Evolutionary conservation across 2,888 invertebrate species (phyloP).

Genomic region (Glyphotaelius pellucidus): DNA sequence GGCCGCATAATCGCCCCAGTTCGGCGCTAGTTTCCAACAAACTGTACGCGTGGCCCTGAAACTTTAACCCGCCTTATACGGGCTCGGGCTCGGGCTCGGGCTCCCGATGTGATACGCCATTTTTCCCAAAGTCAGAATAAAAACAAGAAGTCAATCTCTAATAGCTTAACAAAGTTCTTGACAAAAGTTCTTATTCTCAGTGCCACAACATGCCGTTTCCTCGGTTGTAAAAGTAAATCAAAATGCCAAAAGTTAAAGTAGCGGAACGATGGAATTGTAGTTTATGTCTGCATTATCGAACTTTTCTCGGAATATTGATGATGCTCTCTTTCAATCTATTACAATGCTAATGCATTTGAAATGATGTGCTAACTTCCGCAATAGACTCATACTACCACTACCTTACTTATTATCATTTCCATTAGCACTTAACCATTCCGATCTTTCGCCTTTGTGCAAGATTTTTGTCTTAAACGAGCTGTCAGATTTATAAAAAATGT

Average conservation of each 20-base stretch:
- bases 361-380: background rate
- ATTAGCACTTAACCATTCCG: too few relatives aligned
- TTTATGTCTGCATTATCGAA: background rate
- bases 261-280: background rate
- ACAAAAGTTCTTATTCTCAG: background rate
- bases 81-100: background rate
- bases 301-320: background rate
- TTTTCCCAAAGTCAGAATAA: constrained; percentile 10
- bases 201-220: constrained; percentile 2
- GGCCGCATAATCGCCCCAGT: constrained; percentile 46
- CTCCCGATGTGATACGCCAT: background rate
- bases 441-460: too few relatives aligned
- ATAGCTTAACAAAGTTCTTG: background rate
- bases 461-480: too few relatives aligned
- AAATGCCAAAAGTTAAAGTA: background rate
- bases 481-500: too few relatives aligned
- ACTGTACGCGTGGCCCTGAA: constrained; percentile 30
- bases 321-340: background rate
- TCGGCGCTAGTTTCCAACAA: constrained; percentile 17
- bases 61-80: background rate
- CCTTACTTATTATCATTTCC: background rate
- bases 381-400: background rate
- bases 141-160: constrained; percentile 2
- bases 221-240: background rate
- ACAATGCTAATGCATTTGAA: background rate